These are phyloP conservation scores for Busseola fusca DNA, from an alignment of 2,888 invertebrate genomes.

Conservation along the genomic window DNA sequence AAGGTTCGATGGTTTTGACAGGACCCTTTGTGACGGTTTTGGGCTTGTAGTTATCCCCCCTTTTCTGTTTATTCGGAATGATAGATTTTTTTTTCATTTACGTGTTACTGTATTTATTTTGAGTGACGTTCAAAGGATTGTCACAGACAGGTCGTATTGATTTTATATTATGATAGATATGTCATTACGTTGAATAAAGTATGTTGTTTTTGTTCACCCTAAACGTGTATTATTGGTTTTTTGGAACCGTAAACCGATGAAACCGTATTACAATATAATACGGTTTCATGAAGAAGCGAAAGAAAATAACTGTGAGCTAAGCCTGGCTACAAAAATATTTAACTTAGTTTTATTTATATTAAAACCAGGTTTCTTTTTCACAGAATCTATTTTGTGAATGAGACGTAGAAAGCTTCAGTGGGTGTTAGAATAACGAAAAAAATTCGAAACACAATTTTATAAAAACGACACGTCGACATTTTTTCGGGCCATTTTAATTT, in stretches of 20 bases:
- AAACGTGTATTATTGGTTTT: constrained; percentile 18
- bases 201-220: constrained; percentile 23
- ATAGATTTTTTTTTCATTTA: constrained; percentile 55
- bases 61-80: constrained; percentile 43
- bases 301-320: not conserved
- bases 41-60: constrained; percentile 57
- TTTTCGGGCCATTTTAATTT: constrained; percentile 57
- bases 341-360: not conserved
- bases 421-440: constrained; percentile 41
- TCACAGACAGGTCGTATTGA: constrained; percentile 49
- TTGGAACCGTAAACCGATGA: not conserved
- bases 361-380: not conserved
- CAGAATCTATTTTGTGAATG: constrained; percentile 7
- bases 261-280: too few species aligned
- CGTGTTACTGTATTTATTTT: constrained; percentile 50
- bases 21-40: constrained; percentile 56
- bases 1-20: constrained; percentile 66
- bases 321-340: constrained; percentile 2
- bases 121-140: constrained; percentile 60
- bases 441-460: constrained; percentile 49
- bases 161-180: constrained; percentile 52
- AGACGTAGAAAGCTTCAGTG: constrained; percentile 8
- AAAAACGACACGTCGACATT: constrained; percentile 53
- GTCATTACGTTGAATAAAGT: constrained; percentile 50
- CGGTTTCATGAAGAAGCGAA: not conserved